phyloP scores from a whole-genome alignment of 35 echinoderm and acorn worm species.

The Heliocidaris erythrogramma region DNA sequence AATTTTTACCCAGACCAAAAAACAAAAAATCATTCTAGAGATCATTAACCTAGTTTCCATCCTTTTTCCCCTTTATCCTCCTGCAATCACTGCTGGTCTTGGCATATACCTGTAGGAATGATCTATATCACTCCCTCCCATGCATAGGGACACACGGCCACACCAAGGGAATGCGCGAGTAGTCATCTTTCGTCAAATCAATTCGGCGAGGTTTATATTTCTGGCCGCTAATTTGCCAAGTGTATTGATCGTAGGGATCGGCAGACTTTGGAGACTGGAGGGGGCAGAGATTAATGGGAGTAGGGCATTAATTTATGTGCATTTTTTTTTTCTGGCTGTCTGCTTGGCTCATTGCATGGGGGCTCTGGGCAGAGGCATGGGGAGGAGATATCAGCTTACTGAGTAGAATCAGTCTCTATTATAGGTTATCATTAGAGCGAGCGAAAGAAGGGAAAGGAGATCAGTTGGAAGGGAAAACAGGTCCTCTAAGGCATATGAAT shows the following conservation, averaged over 20 bases:
- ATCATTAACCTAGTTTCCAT: neutral
- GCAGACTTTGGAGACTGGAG: neutral
- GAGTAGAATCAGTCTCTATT: too few relatives aligned
- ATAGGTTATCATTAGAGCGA: too few relatives aligned
- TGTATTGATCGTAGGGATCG: slow-evolving; percentile 10
- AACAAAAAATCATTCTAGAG: neutral
- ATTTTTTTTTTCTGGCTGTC: neutral
- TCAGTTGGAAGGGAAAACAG: too few relatives aligned
- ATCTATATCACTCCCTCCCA: neutral
- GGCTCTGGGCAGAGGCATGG: neutral
- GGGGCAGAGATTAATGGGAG: neutral
- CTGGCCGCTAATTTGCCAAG: neutral
- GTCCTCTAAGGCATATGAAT: too few relatives aligned
- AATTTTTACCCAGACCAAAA: neutral
- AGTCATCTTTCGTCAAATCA: slow-evolving; percentile 7
- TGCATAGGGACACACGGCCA: neutral
- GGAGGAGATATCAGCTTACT: neutral
- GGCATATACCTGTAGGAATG: neutral
- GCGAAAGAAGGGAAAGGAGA: too few relatives aligned
- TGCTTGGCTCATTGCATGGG: neutral
- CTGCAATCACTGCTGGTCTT: neutral
- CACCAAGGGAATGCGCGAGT: neutral
- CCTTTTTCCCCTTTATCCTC: neutral
- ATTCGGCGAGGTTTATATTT: neutral
- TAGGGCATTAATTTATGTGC: neutral